A percentile compares a stretch with the other conserved stretches of the same genome.
These are phyloP conservation scores for Poeciliopsis retropinna DNA, from an alignment of 2,113 vertebrate genomes.

Conservation along the genomic window DNA sequence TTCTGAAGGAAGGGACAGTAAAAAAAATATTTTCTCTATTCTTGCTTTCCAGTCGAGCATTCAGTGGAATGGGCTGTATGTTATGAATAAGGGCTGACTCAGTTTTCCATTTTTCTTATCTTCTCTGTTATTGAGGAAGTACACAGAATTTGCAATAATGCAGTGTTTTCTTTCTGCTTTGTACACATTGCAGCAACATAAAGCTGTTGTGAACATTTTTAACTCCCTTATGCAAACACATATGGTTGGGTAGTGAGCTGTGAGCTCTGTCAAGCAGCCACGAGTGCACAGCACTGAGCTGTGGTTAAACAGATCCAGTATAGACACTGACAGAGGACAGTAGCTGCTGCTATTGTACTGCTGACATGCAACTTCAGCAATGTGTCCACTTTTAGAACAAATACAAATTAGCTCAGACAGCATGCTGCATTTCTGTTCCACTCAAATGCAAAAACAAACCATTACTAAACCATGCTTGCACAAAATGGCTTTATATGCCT, in stretches of 20 bases:
- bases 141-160: background rate
- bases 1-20: too few relatives aligned
- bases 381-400: constrained; percentile 32
- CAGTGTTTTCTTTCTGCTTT: background rate
- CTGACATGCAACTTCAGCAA: constrained; percentile 32
- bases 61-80: background rate
- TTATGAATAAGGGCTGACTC: too few relatives aligned
- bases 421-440: constrained; percentile 33
- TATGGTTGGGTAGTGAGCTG: constrained; percentile 2
- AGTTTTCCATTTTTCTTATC: background rate
- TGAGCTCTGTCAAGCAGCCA: constrained; percentile 35
- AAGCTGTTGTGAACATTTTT: constrained; percentile 14
- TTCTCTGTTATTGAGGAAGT: background rate
- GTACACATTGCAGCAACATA: constrained; percentile 1
- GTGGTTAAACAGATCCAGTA: constrained; percentile 20
- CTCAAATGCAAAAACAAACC: constrained; percentile 24
- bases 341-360: constrained; percentile 48
- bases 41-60: background rate
- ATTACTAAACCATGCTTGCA: constrained; percentile 29
- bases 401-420: constrained; percentile 53
- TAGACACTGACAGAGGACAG: constrained; percentile 37
- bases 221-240: constrained; percentile 5
- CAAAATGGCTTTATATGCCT: constrained; percentile 22
- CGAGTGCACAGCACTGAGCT: constrained; percentile 14
- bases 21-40: too few relatives aligned